These are phyloP conservation scores for Synanthedon myopaeformis DNA, from an alignment of 2,888 invertebrate species.

Conservation along the genomic window DNA sequence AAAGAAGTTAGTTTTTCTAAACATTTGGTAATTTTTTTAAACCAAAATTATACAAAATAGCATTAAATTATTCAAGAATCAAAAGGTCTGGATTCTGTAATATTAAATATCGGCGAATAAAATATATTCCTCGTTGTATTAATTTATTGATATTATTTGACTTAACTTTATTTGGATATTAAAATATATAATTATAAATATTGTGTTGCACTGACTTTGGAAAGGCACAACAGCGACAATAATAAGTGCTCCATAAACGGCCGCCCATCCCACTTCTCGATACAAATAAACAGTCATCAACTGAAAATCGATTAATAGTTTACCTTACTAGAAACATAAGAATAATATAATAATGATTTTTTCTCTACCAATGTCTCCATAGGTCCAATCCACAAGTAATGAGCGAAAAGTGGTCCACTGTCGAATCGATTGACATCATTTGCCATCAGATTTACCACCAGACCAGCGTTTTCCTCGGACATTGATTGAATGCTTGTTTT, in stretches of 20 bases:
- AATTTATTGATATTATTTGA: background rate
- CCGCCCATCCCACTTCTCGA: constrained; percentile 63
- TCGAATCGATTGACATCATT: constrained; percentile 85
- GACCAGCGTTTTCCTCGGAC: constrained; percentile 50
- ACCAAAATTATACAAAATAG: no score
- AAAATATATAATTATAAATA: background rate
- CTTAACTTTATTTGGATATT: no score
- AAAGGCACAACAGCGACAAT: constrained; percentile 63
- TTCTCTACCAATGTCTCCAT: constrained; percentile 71
- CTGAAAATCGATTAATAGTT: constrained; percentile 21
- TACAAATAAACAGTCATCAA: constrained; percentile 64
- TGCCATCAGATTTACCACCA: constrained; percentile 74
- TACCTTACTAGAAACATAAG: background rate
- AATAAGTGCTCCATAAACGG: constrained; percentile 60
- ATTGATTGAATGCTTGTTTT: constrained; percentile 54
- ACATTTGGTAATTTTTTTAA: no score
- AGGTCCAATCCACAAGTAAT: constrained; percentile 83
- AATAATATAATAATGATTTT: constrained; percentile 17
- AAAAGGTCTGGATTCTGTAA: no score
- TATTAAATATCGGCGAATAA: no score
- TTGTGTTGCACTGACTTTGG: constrained; percentile 36
- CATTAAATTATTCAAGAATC: no score
- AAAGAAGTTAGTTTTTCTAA: no score
- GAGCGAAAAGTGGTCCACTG: constrained; percentile 74
- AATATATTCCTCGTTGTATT: background rate